A percentile compares a stretch with the other conserved stretches of the same genome.
These are phyloP conservation scores for Trachelus iudaicus DNA, from an alignment of 2,888 invertebrate genomes.

Conservation along the genomic window DNA sequence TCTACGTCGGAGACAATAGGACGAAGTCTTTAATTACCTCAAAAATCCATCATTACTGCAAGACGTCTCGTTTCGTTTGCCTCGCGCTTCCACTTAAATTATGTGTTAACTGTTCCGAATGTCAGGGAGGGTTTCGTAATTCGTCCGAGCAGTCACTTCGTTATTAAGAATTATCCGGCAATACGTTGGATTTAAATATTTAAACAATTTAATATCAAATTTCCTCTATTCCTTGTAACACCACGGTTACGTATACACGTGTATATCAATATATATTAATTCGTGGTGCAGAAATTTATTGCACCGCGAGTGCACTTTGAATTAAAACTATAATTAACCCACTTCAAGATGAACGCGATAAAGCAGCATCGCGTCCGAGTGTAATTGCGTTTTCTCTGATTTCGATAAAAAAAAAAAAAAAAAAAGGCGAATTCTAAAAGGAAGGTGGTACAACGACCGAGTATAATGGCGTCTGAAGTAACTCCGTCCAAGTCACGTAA, in stretches of 20 bases:
- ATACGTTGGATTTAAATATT: background rate
- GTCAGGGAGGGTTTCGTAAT: background rate
- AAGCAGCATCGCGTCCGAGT: background rate
- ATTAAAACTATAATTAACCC: background rate
- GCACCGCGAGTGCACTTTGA: background rate
- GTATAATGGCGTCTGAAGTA: background rate
- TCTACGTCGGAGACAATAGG: constrained; percentile 32
- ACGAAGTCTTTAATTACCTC: constrained; percentile 40
- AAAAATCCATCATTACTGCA: constrained; percentile 36
- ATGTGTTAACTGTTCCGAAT: constrained; percentile 20
- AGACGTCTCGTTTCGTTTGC: constrained; percentile 17
- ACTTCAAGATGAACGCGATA: background rate
- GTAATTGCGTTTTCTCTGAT: background rate
- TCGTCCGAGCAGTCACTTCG: background rate
- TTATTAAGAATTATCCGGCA: background rate
- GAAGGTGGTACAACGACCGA: background rate
- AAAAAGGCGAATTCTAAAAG: background rate
- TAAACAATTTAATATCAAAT: background rate
- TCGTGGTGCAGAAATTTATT: background rate
- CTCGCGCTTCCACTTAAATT: constrained; percentile 28
- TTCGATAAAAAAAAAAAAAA: too few species aligned
- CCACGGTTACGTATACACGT: too few species aligned
- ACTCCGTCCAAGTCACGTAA: background rate
- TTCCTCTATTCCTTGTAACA: background rate
- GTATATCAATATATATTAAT: background rate